Base-by-base conservation (phyloP, 1,140 invertebrate genomes). In the Hyposmocoma kahamanoa region DNA sequence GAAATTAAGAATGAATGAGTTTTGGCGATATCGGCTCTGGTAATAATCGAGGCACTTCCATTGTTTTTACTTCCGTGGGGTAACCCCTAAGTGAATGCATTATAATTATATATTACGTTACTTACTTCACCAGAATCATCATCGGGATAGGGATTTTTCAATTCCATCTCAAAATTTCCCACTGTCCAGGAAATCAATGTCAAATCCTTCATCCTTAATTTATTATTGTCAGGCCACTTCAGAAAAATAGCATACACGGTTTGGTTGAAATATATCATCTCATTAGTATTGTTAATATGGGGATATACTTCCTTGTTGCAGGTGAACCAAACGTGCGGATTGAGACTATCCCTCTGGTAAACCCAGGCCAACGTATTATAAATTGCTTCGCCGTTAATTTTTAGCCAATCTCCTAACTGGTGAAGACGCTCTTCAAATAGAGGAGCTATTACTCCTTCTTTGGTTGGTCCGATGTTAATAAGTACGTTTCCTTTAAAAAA, bases 391-490 rank as follows among this genome's bases (percentile, higher is more conserved):
- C 95, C 96, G 72, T 98, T 98, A 1, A 93, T 78, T 9, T 87
- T 64, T 4, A 99, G 77, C 96, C 96, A 98, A 34, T 86, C 72
- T 49, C 94, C 94, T 47, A 95, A 88, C 32, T 89, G 83, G 13
- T 88, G 71, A 0, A 99, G 86, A 50, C 97, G 87, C 68, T 98
- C 96, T 87, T 98, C 91, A 79, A 95, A 98, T 65, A 99, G 95
- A 6, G 96, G 94, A 6, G 89, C 69, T 47, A 99, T 97, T 2
- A 89, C 91, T 1, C 97, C 97, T 61, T 97, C 94, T 67, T 93
- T 93, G 0, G 96, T 96, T 9, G 97, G 97, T 1, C 97, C 96
- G 17, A 98, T 89, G 75, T 98, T 98, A 60, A 98, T 91, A 5
- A 98, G 72, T 8, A 96, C 86, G 84, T 98, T 98, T 19, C 93